Base-by-base conservation (phyloP, 2,888 invertebrate species). In the Eupsilia transversa region DNA sequence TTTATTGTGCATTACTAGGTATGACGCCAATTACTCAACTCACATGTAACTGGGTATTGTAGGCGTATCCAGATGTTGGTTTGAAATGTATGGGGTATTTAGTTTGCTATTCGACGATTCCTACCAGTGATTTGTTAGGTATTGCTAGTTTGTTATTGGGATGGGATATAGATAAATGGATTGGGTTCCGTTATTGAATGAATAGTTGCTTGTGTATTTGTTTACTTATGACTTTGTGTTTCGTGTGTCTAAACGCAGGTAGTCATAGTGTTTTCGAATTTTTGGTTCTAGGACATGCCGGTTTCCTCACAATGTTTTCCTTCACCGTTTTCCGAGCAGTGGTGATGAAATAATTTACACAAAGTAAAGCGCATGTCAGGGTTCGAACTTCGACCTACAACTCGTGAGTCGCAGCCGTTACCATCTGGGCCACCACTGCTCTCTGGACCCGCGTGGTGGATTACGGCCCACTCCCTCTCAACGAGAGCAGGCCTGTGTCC, bases 11-110 rank as follows among this genome's bases (percentile, higher is more conserved):
- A 91, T 91, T 91, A 93, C 93, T 93, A n/a, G n/a, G n/a, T n/a
- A 92, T 93, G 95, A 94, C 93, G 92, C 92, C 95, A 96, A 96
- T 96, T 96, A 96, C 94, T 96, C 95, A 94, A 89, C 91, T 93
- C 91, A 85, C 88, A 90, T 92, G 92, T 93, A 92, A 92, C 90
- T 90, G 87, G 70, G 73, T 76, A 72, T 67, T 77, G 77, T 69
- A 77, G 69, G 72, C 56, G 64, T 75, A 77, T 67, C 72, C 82
- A 86, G 77, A 81, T 79, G 76, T 35, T 67, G 64, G 56, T 67
- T 67, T 30, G 67, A 27, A 77, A 59, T 56, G 56, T 76, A 72
- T 63, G 14, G 68, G 52, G 54, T 72, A 72, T 76, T 82, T 82
- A 72, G 56, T 84, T 59, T 49, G 43, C n/a, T 49, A 52, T 57